These are phyloP conservation scores for Caranx melampygus DNA, from an alignment of 2,113 vertebrate genomes.

Conservation along the genomic window DNA sequence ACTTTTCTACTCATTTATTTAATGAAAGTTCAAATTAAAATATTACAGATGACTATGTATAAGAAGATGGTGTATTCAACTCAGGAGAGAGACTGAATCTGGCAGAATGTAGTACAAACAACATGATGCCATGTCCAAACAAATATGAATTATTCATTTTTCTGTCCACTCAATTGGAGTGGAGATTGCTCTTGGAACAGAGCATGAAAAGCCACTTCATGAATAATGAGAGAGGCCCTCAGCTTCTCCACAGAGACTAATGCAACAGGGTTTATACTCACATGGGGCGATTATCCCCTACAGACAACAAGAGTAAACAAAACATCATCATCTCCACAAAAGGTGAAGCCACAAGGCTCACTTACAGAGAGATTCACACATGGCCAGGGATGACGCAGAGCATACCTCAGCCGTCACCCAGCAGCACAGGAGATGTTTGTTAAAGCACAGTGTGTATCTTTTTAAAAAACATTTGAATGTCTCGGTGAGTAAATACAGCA, in stretches of 20 bases:
- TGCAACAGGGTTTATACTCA: slow-evolving; percentile 44
- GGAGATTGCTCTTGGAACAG: slow-evolving; percentile 31
- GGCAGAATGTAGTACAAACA: background rate
- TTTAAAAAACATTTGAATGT: no score
- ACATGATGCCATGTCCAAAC: background rate
- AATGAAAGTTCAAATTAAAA: no score
- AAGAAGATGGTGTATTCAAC: background rate
- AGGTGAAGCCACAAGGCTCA: background rate
- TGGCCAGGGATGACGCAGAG: background rate
- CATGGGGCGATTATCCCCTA: slow-evolving; percentile 24
- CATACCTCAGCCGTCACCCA: background rate
- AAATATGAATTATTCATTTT: slow-evolving; percentile 21
- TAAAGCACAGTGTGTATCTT: background rate
- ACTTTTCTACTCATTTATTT: background rate
- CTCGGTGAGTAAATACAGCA: background rate
- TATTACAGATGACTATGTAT: background rate
- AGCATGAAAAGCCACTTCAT: slow-evolving; percentile 49
- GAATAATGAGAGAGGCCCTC: slow-evolving; percentile 51
- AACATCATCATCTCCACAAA: slow-evolving; percentile 32
- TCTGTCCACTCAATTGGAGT: slow-evolving; percentile 28
- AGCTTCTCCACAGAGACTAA: slow-evolving; percentile 27
- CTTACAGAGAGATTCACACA: background rate
- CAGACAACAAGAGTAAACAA: slow-evolving; percentile 37
- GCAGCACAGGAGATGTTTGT: background rate
- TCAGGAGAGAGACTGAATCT: background rate